A percentile compares a stretch with the other conserved stretches of the same genome.
These are phyloP conservation scores for Tetranychus piercei DNA, from an alignment of 2,888 invertebrate genomes.

Conservation along the genomic window DNA sequence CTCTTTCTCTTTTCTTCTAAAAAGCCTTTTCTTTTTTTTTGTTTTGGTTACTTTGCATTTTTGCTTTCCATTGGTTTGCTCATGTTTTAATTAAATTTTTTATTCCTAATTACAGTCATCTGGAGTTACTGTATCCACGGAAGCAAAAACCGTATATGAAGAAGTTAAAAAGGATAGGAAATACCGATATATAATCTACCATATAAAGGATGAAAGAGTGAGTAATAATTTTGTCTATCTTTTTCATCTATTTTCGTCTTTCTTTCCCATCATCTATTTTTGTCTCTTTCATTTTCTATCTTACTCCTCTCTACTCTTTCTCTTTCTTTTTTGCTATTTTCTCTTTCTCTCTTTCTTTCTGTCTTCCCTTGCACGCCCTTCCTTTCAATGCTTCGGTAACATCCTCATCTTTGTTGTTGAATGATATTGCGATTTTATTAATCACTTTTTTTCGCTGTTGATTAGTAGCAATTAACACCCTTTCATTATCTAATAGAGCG, in stretches of 20 bases:
- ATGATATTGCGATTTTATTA: background rate
- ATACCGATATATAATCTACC: constrained; percentile 88
- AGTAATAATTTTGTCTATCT: background rate
- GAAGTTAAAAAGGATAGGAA: constrained; percentile 96
- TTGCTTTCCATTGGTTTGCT: background rate
- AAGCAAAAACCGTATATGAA: constrained; percentile 83
- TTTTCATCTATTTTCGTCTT: background rate
- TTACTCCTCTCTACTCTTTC: background rate
- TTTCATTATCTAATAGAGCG: background rate
- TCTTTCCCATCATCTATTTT: background rate
- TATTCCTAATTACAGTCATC: constrained; percentile 44
- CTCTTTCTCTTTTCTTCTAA: background rate
- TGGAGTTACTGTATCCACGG: constrained; percentile 85
- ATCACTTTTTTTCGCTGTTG: background rate
- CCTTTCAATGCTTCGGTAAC: background rate
- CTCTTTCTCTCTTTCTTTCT: constrained; percentile 3
- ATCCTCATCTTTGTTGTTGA: no score
- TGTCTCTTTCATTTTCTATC: background rate
- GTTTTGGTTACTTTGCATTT: constrained; percentile 6
- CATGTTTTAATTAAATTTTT: background rate
- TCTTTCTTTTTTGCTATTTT: background rate
- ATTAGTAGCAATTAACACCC: background rate
- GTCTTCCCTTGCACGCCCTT: background rate
- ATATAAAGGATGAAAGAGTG: constrained; percentile 50
- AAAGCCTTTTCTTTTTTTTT: background rate